Conservation (phyloP, 2,113 vertebrate genomes). For the Camelus bactrianus region DNA sequence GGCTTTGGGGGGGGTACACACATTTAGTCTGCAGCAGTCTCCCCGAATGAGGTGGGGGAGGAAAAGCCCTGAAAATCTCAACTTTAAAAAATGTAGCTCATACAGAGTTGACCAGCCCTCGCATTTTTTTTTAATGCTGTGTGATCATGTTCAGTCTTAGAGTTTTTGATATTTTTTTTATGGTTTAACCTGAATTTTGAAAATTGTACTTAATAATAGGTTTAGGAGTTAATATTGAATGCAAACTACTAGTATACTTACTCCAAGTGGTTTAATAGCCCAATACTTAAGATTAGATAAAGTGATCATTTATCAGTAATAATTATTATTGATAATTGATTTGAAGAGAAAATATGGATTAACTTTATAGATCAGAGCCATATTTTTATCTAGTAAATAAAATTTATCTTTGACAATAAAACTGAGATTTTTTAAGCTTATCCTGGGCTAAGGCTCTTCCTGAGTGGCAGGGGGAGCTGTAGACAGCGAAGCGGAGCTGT, state of each 20-base stretch:
- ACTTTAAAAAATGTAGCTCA: background rate
- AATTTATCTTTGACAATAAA: constrained; percentile 36
- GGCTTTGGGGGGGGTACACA: background rate
- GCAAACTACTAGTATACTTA: constrained; percentile 28
- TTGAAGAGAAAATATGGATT: constrained; percentile 13
- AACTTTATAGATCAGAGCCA: background rate
- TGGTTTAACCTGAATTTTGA: background rate
- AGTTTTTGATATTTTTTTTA: constrained; percentile 1
- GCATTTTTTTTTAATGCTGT: background rate
- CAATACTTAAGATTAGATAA: constrained; percentile 4
- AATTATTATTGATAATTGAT: background rate
- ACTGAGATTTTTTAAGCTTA: background rate
- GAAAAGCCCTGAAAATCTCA: background rate
- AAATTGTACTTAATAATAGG: constrained; percentile 19
- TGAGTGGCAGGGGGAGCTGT: background rate
- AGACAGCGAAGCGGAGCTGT: background rate
- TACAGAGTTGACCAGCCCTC: background rate
- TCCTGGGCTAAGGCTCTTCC: background rate
- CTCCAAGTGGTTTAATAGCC: background rate
- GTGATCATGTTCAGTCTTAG: background rate
- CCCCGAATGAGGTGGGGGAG: background rate
- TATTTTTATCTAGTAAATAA: background rate
- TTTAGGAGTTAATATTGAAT: background rate
- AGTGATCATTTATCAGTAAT: background rate
- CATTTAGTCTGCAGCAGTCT: background rate